Conservation (phyloP, 2,888 invertebrate genomes). For the Ephialtes manifestator region DNA sequence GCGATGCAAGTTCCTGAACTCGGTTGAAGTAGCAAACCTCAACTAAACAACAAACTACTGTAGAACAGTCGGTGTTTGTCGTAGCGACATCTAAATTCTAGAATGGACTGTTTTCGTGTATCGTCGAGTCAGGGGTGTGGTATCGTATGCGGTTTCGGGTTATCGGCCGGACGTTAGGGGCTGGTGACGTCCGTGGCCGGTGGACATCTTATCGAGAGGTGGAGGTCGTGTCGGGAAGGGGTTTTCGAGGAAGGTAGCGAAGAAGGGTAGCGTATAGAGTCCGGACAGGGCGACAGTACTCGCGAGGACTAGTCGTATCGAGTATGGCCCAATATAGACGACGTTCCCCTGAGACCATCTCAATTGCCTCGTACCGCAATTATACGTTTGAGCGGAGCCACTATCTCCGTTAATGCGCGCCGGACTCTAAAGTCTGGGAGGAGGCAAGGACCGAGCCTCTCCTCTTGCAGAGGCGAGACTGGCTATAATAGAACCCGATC, state of each 20-base stretch:
- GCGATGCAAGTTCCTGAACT: background rate
- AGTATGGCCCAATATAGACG: slow-evolving; percentile 67
- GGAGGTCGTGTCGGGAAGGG: slow-evolving; percentile 75
- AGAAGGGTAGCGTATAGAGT: slow-evolving; percentile 59
- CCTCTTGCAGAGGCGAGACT: slow-evolving; percentile 29
- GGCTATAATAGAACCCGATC: slow-evolving; percentile 51
- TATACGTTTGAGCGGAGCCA: slow-evolving; percentile 85
- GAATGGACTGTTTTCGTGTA: slow-evolving; percentile 45
- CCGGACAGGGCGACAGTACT: slow-evolving; percentile 14
- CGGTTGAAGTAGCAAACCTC: background rate
- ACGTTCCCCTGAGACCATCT: slow-evolving; percentile 80
- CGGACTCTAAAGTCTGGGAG: slow-evolving; percentile 75
- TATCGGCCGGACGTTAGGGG: slow-evolving; percentile 75
- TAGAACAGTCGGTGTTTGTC: slow-evolving; percentile 26
- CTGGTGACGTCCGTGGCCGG: slow-evolving; percentile 63
- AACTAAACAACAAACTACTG: background rate
- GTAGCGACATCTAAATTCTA: slow-evolving; percentile 37
- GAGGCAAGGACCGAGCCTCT: slow-evolving; percentile 42
- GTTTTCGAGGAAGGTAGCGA: slow-evolving; percentile 71
- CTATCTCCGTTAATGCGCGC: slow-evolving; percentile 85
- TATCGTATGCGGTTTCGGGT: slow-evolving; percentile 77
- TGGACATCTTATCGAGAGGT: slow-evolving; percentile 79
- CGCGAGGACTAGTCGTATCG: slow-evolving; percentile 18
- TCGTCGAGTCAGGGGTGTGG: slow-evolving; percentile 38
- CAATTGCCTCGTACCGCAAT: slow-evolving; percentile 84